A percentile compares a stretch with the other conserved stretches of the same genome.
These are phyloP conservation scores for Chloroclystis v-ata DNA, from an alignment of 2,888 invertebrate genomes.

Conservation along the genomic window DNA sequence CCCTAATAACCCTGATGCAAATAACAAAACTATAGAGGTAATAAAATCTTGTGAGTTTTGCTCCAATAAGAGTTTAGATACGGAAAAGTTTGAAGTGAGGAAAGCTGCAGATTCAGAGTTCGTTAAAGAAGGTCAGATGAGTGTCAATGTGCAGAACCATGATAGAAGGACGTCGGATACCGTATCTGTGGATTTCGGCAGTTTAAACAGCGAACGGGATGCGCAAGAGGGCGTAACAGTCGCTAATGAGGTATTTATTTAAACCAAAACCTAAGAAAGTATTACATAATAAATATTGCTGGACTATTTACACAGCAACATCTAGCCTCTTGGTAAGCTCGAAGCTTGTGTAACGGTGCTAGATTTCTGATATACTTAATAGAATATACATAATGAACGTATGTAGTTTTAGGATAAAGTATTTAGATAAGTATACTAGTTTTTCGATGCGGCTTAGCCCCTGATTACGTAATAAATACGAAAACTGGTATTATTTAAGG, in stretches of 20 bases:
- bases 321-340: too few species aligned
- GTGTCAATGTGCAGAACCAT: constrained; percentile 27
- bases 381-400: too few species aligned
- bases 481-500: too few species aligned
- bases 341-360: too few species aligned
- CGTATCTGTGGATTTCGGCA: constrained; percentile 44
- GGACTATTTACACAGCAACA: too few species aligned
- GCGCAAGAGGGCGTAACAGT: constrained; percentile 40
- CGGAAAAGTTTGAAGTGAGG: constrained; percentile 43
- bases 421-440: too few species aligned
- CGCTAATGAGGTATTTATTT: constrained; percentile 46
- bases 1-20: constrained; percentile 1
- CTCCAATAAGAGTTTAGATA: constrained; percentile 35
- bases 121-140: constrained; percentile 21
- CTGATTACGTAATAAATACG: too few species aligned
- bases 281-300: too few species aligned
- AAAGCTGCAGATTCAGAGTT: constrained; percentile 39
- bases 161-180: constrained; percentile 26
- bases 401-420: constrained; percentile 1
- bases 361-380: too few species aligned
- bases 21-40: constrained; percentile 12
- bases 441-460: too few species aligned
- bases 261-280: too few species aligned
- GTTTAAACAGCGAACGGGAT: constrained; percentile 32
- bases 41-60: constrained; percentile 51